These are phyloP conservation scores for Ypsolopha sequella DNA, from an alignment of 2,888 invertebrate genomes.

Conservation along the genomic window DNA sequence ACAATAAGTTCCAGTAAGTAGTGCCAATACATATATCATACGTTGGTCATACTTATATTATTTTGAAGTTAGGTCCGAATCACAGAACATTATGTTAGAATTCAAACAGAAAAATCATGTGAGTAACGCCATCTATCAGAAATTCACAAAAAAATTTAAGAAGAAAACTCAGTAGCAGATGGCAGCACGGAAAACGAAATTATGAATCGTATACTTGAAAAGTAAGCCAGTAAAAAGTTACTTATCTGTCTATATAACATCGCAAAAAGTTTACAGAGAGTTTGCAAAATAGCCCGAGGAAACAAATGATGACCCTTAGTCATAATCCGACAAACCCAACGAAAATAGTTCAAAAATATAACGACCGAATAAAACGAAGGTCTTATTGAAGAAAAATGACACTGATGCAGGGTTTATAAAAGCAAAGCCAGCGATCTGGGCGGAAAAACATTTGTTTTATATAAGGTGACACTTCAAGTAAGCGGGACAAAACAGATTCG, in stretches of 20 bases:
- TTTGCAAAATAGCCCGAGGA: neutral
- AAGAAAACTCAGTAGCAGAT: constrained; percentile 45
- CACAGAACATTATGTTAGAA: too few species aligned
- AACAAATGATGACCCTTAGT: neutral
- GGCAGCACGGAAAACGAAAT: constrained; percentile 33
- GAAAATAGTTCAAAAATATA: neutral
- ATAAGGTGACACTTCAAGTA: neutral
- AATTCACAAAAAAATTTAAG: constrained; percentile 32
- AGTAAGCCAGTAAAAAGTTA: neutral
- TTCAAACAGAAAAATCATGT: constrained; percentile 6
- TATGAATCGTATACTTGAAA: constrained; percentile 1
- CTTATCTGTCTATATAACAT: neutral
- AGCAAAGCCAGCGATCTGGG: too few species aligned
- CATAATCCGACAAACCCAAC: neutral
- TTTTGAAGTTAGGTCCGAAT: too few species aligned
- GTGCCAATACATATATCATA: too few species aligned
- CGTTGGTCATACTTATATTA: too few species aligned
- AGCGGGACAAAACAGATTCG: neutral
- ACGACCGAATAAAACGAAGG: neutral
- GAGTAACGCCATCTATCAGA: constrained; percentile 64
- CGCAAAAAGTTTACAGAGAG: constrained; percentile 3
- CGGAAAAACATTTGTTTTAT: too few species aligned
- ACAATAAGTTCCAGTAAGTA: too few species aligned
- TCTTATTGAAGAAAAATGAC: neutral
- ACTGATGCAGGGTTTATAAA: too few species aligned